These are phyloP conservation scores for Apoderus coryli DNA, from an alignment of 2,888 invertebrate species.

Conservation along the genomic window DNA sequence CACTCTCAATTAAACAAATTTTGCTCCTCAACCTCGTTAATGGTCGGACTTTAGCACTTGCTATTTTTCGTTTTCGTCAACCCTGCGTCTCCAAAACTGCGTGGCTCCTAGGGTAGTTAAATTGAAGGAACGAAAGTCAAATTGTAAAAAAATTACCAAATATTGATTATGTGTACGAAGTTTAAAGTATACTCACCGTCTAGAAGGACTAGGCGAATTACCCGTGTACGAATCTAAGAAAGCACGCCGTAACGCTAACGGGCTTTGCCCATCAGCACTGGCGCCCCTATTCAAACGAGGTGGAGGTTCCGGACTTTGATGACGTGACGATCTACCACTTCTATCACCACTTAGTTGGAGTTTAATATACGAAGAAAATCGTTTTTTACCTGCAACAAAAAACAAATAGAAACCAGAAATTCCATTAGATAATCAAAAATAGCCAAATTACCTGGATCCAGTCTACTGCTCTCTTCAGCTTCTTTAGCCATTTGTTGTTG, in stretches of 20 bases:
- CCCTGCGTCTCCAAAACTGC: too few relatives aligned
- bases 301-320: conserved; percentile 47
- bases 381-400: conserved; percentile 43
- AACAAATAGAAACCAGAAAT: not conserved
- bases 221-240: conserved; percentile 37
- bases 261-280: conserved; percentile 31
- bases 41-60: too few relatives aligned
- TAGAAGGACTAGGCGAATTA: conserved; percentile 39
- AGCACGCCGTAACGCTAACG: conserved; percentile 43
- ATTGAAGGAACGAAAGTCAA: too few relatives aligned
- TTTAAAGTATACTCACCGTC: too few relatives aligned
- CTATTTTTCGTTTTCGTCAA: too few relatives aligned
- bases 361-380: conserved; percentile 72
- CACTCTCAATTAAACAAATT: too few relatives aligned
- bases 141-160: too few relatives aligned
- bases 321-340: conserved; percentile 32
- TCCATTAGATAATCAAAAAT: not conserved
- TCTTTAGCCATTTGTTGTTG: conserved; percentile 40
- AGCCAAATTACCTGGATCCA: not conserved
- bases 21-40: too few relatives aligned
- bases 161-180: too few relatives aligned
- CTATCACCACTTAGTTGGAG: conserved; percentile 48
- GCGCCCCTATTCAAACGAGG: conserved; percentile 33
- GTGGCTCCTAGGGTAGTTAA: too few relatives aligned
- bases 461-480: conserved; percentile 27